These are phyloP conservation scores for Phymorhynchus buccinoides DNA, from an alignment of 1,140 invertebrate species.

Conservation along the genomic window DNA sequence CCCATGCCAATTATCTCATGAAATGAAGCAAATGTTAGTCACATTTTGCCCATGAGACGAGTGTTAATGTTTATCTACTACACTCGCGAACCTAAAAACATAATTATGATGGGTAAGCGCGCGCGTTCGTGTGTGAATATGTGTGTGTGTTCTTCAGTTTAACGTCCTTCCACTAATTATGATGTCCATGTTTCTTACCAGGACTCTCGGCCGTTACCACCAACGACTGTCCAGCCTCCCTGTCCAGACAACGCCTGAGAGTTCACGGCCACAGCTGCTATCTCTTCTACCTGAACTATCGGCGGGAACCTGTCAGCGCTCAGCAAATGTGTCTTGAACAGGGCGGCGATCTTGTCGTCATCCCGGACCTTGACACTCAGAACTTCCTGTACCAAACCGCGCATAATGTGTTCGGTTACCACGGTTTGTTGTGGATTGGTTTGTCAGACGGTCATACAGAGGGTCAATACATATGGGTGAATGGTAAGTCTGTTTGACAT, in stretches of 20 bases:
- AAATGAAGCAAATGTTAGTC: too few relatives aligned
- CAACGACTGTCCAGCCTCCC: background rate
- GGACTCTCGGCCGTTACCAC: background rate
- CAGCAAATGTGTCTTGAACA: background rate
- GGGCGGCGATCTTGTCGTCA: background rate
- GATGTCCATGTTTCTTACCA: background rate
- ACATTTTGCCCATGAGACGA: too few relatives aligned
- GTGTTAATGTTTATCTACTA: too few relatives aligned
- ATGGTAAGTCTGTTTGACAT: too few relatives aligned
- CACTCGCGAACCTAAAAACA: too few relatives aligned
- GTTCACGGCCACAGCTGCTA: conserved; percentile 4
- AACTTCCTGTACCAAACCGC: conserved; percentile 16
- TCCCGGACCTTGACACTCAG: conserved; percentile 5
- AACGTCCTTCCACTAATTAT: too few relatives aligned
- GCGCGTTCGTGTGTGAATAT: too few relatives aligned
- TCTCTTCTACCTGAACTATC: background rate
- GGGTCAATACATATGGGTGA: conserved; percentile 1
- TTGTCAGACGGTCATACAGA: background rate
- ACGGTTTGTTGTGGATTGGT: background rate
- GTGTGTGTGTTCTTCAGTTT: too few relatives aligned
- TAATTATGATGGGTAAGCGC: too few relatives aligned
- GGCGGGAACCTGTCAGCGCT: background rate
- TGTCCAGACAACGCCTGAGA: background rate
- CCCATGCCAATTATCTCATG: too few relatives aligned
- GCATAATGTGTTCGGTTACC: background rate